Percentiles rank a stretch among this genome's conserved stretches.
These are phyloP conservation scores for Antechinus flavipes DNA, from an alignment of 2,113 vertebrate species.

Conservation along the genomic window DNA sequence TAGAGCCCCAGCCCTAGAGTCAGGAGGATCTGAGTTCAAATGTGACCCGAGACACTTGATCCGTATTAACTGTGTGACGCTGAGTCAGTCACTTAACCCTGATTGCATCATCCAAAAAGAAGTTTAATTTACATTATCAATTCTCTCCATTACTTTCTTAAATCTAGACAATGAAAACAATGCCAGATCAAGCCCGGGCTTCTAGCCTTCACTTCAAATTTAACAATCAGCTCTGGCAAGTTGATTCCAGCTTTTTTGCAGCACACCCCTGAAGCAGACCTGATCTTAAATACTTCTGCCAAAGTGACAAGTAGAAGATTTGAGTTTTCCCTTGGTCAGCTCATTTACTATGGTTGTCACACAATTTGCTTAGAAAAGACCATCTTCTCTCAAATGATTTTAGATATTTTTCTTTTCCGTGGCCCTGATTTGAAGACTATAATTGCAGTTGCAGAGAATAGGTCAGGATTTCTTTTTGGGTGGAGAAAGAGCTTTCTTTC, in stretches of 20 bases:
- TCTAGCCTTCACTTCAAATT: not conserved
- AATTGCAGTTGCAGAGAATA: not conserved
- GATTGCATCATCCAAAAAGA: too few species aligned
- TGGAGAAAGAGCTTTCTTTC: not conserved
- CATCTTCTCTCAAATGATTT: not conserved
- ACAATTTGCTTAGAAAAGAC: not conserved
- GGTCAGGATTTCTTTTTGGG: not conserved
- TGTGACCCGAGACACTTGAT: too few species aligned
- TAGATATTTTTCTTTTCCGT: conserved; percentile 13
- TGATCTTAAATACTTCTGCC: not conserved
- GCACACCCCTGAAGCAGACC: not conserved
- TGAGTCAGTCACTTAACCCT: too few species aligned
- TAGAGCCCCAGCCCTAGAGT: too few species aligned
- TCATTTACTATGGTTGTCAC: not conserved
- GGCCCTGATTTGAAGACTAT: not conserved
- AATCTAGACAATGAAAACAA: not conserved
- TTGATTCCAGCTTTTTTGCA: not conserved
- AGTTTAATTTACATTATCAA: not conserved
- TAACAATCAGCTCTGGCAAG: not conserved
- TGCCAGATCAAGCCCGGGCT: not conserved
- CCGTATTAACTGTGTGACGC: too few species aligned
- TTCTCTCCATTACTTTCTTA: not conserved
- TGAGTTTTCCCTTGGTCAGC: not conserved
- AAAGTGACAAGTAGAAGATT: not conserved
- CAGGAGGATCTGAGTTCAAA: too few species aligned